Percentiles rank a stretch among this genome's conserved stretches.
Conservation (phyloP, 2,797 vertebrate genomes). For the Xyrichtys novacula region DNA sequence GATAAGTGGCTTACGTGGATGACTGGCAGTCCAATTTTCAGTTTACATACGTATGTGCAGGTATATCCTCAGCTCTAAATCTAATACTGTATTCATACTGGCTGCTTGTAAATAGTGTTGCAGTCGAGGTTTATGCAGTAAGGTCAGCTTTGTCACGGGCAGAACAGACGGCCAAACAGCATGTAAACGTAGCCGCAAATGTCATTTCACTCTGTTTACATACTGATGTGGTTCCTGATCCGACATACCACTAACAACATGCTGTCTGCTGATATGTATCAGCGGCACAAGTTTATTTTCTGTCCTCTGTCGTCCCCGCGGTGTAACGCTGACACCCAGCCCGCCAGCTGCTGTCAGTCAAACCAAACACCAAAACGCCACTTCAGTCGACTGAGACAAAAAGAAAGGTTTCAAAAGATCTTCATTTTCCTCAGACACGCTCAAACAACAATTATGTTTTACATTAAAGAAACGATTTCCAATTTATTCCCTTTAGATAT, state of each 20-base stretch:
- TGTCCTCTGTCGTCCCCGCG: background rate
- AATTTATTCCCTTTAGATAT: too few relatives aligned
- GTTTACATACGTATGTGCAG: background rate
- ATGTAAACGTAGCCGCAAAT: background rate
- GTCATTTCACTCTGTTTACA: background rate
- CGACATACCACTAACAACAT: background rate
- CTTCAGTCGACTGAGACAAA: background rate
- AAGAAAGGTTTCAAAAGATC: background rate
- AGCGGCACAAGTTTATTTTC: slow-evolving; percentile 1
- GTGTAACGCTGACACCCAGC: background rate
- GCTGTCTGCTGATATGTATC: background rate
- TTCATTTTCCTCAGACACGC: background rate
- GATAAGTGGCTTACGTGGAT: background rate
- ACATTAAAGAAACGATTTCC: too few relatives aligned
- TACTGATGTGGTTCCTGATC: background rate
- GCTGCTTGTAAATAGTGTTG: slow-evolving; percentile 2
- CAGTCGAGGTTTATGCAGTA: background rate
- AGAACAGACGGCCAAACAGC: background rate
- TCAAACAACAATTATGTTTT: too few relatives aligned
- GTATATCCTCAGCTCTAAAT: background rate
- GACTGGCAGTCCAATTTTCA: slow-evolving; percentile 10
- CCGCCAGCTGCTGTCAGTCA: slow-evolving; percentile 24
- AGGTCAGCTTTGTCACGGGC: background rate
- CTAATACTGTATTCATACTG: background rate
- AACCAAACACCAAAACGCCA: background rate